These are phyloP conservation scores for Drosophila basisetae DNA, from an alignment of 2,888 invertebrate species.

Conservation along the genomic window DNA sequence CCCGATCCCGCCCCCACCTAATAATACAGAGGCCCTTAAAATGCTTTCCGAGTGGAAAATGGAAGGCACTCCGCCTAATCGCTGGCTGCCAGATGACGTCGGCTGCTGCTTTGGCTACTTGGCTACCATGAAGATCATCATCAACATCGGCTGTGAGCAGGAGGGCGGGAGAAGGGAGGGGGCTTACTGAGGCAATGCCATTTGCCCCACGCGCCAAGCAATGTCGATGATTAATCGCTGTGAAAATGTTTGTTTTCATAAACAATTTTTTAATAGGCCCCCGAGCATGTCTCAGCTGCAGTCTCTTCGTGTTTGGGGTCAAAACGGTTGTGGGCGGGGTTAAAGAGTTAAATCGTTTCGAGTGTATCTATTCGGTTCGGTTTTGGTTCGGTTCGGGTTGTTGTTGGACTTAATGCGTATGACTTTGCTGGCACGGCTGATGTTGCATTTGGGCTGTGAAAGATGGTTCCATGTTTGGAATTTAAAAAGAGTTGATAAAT, in stretches of 20 bases:
- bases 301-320: constrained; percentile 28
- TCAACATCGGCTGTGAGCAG: constrained; percentile 16
- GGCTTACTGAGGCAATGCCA: constrained; percentile 13
- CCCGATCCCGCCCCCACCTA: neutral
- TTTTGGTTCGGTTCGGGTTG: neutral
- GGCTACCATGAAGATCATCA: constrained; percentile 62
- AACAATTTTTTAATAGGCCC: constrained; percentile 82
- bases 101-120: constrained; percentile 20
- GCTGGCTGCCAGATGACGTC: constrained; percentile 30
- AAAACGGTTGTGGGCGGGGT: constrained; percentile 74
- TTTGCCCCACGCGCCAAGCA: constrained; percentile 67
- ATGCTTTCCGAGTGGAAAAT: constrained; percentile 51
- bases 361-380: constrained; percentile 54
- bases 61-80: constrained; percentile 61
- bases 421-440: constrained; percentile 64
- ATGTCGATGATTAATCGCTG: constrained; percentile 81
- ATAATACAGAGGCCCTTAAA: constrained; percentile 6
- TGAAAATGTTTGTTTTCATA: constrained; percentile 84
- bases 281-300: constrained; percentile 45
- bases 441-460: constrained; percentile 54
- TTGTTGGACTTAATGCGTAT: constrained; percentile 68
- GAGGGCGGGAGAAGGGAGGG: neutral
- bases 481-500: constrained; percentile 81
- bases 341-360: constrained; percentile 80
- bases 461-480: constrained; percentile 73